Base-by-base conservation (phyloP, 1,140 invertebrate genomes). In the Colletes latitarsis region DNA sequence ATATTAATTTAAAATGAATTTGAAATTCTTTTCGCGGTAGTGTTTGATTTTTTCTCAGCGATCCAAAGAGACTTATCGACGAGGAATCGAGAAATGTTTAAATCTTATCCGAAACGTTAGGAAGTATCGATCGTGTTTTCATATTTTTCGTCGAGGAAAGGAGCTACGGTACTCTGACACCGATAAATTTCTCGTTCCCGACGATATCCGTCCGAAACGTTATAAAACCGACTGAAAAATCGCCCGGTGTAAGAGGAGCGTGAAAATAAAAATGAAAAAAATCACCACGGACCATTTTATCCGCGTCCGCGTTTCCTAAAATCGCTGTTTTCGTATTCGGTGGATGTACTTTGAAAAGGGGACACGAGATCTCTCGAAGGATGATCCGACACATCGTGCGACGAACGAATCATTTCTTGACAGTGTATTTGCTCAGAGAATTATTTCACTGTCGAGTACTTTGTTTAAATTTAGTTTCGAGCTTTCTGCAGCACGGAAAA, bases 161-260 rank as follows among this genome's bases (percentile, higher is more conserved):
- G 12, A 41, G 60, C 60, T 6, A 19, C 6, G 9, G 21, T 30
- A 63, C 14, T 8, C 60, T 6, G 60, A 63, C 60, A 41, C 30
- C 60, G 21, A 63, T 63, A 63, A 63, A 63, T 63, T 41, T 41
- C 17, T 39, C 60, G 30, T 41, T 17, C 14, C 60, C 30, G 30
- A 63, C 21, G 21, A 63, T 63, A 63, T 41, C 60, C 30, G 60
- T 8, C 60, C 14, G 30, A 41, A 63, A 17, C 15, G 30, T 41
- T 30, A 15, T 63, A 63, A 63, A 63, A 41, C 30, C 60, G 60
- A 41, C 60, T 39, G 60, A 63, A 63, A 63, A 63, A 63, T 63
- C 60, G 60, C 14, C 14, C 60, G 17, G 14, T 14, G 14, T 39
- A 30, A 39, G 60, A 41, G 60, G 4, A 17, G 14, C 30, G 60